A percentile compares a stretch with the other conserved stretches of the same genome.
Evolutionary conservation across 2,888 invertebrate species (phyloP).

Genomic region (Apamea sordens): DNA sequence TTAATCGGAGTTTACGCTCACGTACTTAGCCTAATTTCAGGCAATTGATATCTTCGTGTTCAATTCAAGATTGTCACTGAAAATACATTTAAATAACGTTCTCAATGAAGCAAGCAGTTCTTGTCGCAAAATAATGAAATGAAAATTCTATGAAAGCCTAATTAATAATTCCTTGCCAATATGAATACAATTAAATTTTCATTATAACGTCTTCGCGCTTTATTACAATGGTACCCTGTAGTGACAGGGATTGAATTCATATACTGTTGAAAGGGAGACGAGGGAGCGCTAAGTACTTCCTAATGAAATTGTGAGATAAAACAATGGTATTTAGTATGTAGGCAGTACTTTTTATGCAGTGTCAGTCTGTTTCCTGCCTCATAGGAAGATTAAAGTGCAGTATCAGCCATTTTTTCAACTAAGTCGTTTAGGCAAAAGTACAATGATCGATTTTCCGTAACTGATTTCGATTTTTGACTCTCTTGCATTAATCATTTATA

Average conservation of each 20-base stretch:
- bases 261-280: conserved; percentile 38
- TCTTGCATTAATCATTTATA: neutral
- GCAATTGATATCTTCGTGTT: conserved; percentile 32
- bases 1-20: conserved; percentile 47
- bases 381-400: neutral
- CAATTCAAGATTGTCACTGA: conserved; percentile 25
- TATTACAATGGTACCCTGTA: conserved; percentile 48
- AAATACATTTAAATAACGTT: conserved; percentile 30
- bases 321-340: conserved; percentile 13
- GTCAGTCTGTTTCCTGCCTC: neutral
- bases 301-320: conserved; percentile 30
- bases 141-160: conserved; percentile 18
- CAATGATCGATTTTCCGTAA: neutral
- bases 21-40: conserved; percentile 32
- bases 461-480: neutral
- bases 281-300: conserved; percentile 19
- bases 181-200: conserved; percentile 46
- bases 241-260: conserved; percentile 47
- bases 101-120: conserved; percentile 2
- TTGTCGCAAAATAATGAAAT: conserved; percentile 27
- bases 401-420: neutral
- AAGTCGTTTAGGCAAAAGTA: neutral
- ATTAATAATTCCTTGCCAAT: conserved; percentile 26
- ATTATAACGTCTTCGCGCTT: conserved; percentile 42
- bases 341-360: neutral